Base-by-base conservation (phyloP, 2,888 invertebrate species). In the Phortica magna region DNA sequence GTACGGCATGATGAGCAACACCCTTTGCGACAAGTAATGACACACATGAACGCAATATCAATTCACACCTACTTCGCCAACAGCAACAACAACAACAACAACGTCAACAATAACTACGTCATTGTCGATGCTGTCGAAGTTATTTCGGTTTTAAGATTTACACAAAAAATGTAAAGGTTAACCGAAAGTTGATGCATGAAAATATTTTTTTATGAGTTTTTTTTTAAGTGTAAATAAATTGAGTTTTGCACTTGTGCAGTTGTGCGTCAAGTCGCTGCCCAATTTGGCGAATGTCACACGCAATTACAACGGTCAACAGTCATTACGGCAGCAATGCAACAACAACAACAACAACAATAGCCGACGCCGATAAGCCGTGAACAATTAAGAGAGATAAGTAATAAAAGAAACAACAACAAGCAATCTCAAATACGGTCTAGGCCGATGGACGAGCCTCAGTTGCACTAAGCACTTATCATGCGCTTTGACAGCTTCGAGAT, bases 341-440 rank as follows among this genome's bases (percentile, higher is more conserved):
- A 41, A 41, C 68, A 74, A 65, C 55, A 57, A 59, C 14, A 65
- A 19, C 53, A 74, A 42, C 53, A 48, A 42, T 31, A 48, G 12
- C n/a, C n/a, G 31, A 12, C n/a, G 41, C 65, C 41, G 70, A 71
- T 71, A 71, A 71, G 53, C 55, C 31, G 17, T 2, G 61, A 31
- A 31, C 31, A 31, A 31, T 31, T 22, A 17, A 22, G 19, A 22
- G 61, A 17, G 19, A 61, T 9, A 61, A 22, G 14, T 14, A 48
- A 48, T 48, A 14, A 9, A 48, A 48, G 7, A 61, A 48, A 43
- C 6, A 67, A 53, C 12, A 10, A 10, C 48, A 14, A 48, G 3
- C 48, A 48, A 17, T 61, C 17, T 12, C 59, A 73, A 76, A 75
- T 71, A 77, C 78, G 81, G 77, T 81, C 79, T 81, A 78, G 81